Evolutionary conservation across 2,797 vertebrate genomes (phyloP).

Genomic region (Botia kubotai): DNA sequence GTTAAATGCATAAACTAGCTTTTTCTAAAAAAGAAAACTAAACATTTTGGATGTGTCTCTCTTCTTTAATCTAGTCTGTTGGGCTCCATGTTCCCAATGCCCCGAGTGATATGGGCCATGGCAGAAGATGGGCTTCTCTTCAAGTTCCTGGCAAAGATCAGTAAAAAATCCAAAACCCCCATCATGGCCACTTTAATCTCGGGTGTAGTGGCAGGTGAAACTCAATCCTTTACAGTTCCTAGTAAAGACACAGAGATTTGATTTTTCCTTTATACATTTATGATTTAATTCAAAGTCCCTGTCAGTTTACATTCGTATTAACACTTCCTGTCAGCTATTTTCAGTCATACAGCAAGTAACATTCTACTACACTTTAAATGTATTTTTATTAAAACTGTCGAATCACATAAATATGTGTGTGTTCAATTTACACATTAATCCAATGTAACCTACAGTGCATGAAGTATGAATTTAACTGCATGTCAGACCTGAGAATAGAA

Average conservation of each 20-base stretch:
- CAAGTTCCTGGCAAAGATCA: constrained; percentile 87
- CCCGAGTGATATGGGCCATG: constrained; percentile 96
- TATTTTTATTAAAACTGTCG: neutral
- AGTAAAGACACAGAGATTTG: no score
- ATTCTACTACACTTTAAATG: no score
- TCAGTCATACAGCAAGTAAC: no score
- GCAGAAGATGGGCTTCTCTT: constrained; percentile 96
- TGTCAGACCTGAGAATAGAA: no score
- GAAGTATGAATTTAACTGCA: no score
- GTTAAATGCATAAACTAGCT: no score
- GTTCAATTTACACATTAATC: neutral
- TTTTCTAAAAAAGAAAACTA: neutral
- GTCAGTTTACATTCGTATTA: no score
- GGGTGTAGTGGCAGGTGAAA: constrained; percentile 89
- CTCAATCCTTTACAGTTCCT: no score
- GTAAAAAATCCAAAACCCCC: constrained; percentile 88
- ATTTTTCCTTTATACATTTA: no score
- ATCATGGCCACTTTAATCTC: constrained; percentile 88
- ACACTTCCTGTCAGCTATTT: no score
- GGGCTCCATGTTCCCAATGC: constrained; percentile 97
- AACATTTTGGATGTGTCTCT: constrained; percentile 46
- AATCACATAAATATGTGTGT: neutral
- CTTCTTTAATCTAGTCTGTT: constrained; percentile 80
- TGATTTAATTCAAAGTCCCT: no score
- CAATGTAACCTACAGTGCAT: no score